phyloP scores from a whole-genome alignment of 2,113 vertebrate genomes.

The Pardalotus punctatus region DNA sequence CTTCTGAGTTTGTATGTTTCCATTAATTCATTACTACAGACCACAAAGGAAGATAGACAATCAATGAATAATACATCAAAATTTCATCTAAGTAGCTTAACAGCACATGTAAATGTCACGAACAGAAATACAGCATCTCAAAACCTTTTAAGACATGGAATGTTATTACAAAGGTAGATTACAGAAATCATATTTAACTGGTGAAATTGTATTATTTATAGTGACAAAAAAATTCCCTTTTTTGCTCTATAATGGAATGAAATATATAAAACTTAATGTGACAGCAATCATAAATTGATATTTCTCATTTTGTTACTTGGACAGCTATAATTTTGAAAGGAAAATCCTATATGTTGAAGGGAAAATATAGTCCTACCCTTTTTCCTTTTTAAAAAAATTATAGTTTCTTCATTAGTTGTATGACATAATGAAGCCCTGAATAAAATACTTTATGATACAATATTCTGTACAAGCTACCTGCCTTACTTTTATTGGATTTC shows the following conservation, averaged over 20 bases:
- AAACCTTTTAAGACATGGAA: neutral
- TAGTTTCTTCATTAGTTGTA: neutral
- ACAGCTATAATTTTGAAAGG: neutral
- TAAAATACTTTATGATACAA: neutral
- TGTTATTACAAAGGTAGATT: accelerated
- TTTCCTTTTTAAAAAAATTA: neutral
- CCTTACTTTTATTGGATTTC: neutral
- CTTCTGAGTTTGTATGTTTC: neutral
- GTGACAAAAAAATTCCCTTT: neutral
- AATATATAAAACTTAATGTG: neutral
- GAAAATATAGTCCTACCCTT: accelerated
- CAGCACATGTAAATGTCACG: neutral
- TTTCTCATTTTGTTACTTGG: neutral
- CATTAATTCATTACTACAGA: neutral
- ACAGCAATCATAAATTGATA: neutral
- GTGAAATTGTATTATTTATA: neutral
- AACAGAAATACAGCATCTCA: neutral
- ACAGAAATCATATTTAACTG: neutral
- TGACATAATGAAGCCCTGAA: neutral
- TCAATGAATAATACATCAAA: neutral
- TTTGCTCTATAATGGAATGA: neutral
- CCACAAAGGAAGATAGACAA: neutral
- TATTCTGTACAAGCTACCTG: neutral
- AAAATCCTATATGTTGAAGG: neutral
- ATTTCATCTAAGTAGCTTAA: neutral